These are phyloP conservation scores for Drosophila mayaguana DNA, from an alignment of 2,888 invertebrate species.

Conservation along the genomic window DNA sequence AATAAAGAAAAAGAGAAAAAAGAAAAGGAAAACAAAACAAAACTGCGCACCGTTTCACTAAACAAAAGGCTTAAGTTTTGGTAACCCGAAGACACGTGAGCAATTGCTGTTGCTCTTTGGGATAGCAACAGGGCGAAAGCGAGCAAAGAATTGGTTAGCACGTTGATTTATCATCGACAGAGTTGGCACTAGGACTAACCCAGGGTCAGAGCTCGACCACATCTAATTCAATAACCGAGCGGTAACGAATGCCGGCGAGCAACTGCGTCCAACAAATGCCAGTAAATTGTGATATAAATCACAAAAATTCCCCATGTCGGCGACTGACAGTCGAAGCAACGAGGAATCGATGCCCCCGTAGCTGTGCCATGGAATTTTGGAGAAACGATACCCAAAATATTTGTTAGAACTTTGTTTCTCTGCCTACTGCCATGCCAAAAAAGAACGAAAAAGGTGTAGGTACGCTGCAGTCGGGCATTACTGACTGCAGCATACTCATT, in stretches of 20 bases:
- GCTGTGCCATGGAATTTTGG: constrained; percentile 7
- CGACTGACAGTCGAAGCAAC: constrained; percentile 54
- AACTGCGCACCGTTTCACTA: constrained; percentile 12
- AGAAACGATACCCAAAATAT: constrained; percentile 37
- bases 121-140: constrained; percentile 46
- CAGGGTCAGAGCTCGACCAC: constrained; percentile 33
- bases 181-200: constrained; percentile 26
- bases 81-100: constrained; percentile 48
- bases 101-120: constrained; percentile 15
- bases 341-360: neutral
- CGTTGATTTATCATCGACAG: constrained; percentile 74
- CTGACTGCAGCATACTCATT: too few species aligned
- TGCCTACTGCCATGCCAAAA: constrained; percentile 21
- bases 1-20: constrained; percentile 24
- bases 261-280: constrained; percentile 58
- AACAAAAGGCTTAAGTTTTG: constrained; percentile 71
- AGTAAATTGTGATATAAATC: constrained; percentile 79
- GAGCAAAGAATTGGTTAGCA: constrained; percentile 60
- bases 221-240: constrained; percentile 71
- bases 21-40: constrained; percentile 21
- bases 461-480: too few species aligned
- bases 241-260: too few species aligned
- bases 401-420: constrained; percentile 48
- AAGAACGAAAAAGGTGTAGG: neutral
- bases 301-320: constrained; percentile 62